phyloP scores from a whole-genome alignment of 2,113 vertebrate genomes.

The Syrmaticus mikado region DNA sequence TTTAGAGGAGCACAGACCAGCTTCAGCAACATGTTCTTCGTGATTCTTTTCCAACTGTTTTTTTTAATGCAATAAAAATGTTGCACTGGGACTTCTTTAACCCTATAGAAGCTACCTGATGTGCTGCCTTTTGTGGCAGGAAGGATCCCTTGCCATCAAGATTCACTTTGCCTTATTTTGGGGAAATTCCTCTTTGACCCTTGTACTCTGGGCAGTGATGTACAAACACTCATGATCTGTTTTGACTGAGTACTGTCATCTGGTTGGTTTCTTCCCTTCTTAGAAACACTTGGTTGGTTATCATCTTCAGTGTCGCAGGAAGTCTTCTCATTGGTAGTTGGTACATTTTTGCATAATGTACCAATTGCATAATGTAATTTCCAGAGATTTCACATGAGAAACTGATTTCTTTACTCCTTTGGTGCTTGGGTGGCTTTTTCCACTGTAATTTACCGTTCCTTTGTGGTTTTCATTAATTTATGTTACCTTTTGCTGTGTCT shows the following conservation, averaged over 20 bases:
- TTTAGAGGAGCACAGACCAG: background rate
- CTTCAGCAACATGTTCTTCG: background rate
- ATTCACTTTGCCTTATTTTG: slow-evolving; percentile 28
- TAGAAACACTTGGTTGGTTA: no score
- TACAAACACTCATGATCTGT: background rate
- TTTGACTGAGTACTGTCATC: no score
- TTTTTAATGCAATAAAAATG: background rate
- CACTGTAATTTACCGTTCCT: slow-evolving; percentile 67
- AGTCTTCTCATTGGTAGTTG: no score
- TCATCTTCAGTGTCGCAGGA: no score
- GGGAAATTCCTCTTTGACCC: slow-evolving; percentile 40
- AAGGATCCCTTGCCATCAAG: background rate
- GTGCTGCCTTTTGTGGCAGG: background rate
- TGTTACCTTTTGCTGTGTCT: no score
- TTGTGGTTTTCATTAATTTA: no score
- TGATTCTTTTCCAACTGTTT: background rate
- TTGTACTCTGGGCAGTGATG: slow-evolving; percentile 33
- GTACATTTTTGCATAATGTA: no score
- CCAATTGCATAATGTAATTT: no score
- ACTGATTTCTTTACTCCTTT: slow-evolving; percentile 74
- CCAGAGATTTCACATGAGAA: slow-evolving; percentile 27
- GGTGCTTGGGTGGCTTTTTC: slow-evolving; percentile 73
- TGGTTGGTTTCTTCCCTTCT: no score
- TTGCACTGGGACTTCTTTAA: background rate
- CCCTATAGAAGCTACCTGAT: background rate